Base-by-base conservation (phyloP, 2,797 vertebrate genomes). In the Crenichthys baileyi region DNA sequence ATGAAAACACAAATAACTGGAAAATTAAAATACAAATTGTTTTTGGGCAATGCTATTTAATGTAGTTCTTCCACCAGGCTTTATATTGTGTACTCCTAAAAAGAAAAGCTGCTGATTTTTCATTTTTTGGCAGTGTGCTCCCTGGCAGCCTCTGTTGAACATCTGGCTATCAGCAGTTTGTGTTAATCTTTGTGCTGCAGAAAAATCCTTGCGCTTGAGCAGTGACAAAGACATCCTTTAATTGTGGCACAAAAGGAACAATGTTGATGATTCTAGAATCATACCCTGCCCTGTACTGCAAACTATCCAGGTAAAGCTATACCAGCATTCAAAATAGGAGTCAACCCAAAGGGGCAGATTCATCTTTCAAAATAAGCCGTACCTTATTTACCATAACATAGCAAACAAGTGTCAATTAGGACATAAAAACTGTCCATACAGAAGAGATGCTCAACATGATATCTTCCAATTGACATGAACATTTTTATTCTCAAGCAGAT, bases 151-250 rank as follows among this genome's bases (percentile, higher is more conserved):
- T 63, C 61, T 76, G 80, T 56, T 61, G 81, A 94, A 94, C 94
- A 95, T 94, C 94, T 95, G 93, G 94, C 85, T 90, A 94, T 93
- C 90, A 89, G 90, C 80, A 85, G 90, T 93, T 91, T 92, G 84
- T 81, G 89, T 90, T 94, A 91, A 95, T 95, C 91, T 93, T 79
- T 73, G 72, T 68, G 78, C 83, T 81, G 87, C 87, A 90, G 84
- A 92, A 90, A 91, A 91, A 86, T 88, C 82, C 79, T 90, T 77
- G 82, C 74, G 61, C 90, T 78, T n/a, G 31, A 87, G 85, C 85
- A 78, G 78, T 83, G 87, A 91, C 89, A 92, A 92, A 91, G 77
- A 85, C 70, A 75, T 76, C 70, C 77, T 90, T 90, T 87, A 90
- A 79, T 87, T 36, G 60, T 79, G 65, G 77, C 85, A 88, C 86